These are phyloP conservation scores for Caenorhabditis sp. DNA, from an alignment of 2,888 invertebrate species.

Conservation along the genomic window DNA sequence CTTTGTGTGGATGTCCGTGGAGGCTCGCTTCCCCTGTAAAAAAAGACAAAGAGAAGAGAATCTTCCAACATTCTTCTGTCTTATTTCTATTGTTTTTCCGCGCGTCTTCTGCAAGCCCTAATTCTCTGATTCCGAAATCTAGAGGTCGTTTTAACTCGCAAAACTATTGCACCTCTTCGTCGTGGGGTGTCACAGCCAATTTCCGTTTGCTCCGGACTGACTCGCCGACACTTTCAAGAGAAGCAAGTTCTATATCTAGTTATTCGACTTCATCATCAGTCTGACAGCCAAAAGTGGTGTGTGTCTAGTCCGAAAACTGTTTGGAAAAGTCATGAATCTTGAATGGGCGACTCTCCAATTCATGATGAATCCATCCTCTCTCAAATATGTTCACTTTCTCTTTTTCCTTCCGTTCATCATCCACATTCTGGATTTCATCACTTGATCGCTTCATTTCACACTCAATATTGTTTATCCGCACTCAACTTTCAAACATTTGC, in stretches of 20 bases:
- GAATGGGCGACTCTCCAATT: not conserved
- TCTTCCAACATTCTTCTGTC: not conserved
- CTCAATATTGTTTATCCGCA: no score
- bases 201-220: constrained; percentile 39
- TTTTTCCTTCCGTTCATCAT: not conserved
- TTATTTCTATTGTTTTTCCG: not conserved
- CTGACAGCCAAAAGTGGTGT: no score
- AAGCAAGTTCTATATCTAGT: constrained; percentile 27
- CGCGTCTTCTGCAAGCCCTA: not conserved
- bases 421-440: no score
- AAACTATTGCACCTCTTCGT: constrained; percentile 15
- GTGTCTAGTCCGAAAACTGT: not conserved
- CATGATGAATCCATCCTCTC: not conserved
- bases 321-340: constrained; percentile 5
- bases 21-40: not conserved
- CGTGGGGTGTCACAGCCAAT: constrained; percentile 51
- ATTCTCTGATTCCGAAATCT: not conserved
- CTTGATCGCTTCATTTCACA: no score
- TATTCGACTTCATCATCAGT: constrained; percentile 27
- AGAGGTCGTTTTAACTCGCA: not conserved
- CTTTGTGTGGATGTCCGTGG: constrained; percentile 20
- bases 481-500: no score
- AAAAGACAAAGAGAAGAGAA: not conserved
- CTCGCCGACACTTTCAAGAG: constrained; percentile 27
- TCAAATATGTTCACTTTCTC: not conserved